Evolutionary conservation across 2,888 invertebrate species (phyloP).

Genomic region (Allacma fusca): DNA sequence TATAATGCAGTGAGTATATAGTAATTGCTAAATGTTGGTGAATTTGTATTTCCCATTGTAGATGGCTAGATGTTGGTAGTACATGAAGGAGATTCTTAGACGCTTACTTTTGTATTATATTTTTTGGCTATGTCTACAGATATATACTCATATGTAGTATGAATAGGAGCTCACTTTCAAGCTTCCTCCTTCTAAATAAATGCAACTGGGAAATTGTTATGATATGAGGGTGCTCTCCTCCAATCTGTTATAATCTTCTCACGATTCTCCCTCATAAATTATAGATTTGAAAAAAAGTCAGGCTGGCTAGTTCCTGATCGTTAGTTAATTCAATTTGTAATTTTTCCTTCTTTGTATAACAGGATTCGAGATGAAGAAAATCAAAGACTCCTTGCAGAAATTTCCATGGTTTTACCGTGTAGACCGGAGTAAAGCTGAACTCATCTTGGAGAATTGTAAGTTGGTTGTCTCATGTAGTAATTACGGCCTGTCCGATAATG

Average conservation of each 20-base stretch:
- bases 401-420: constrained; percentile 61
- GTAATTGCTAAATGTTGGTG: too few species aligned
- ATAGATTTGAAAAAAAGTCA: too few species aligned
- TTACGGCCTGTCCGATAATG: too few species aligned
- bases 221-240: background rate
- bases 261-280: background rate
- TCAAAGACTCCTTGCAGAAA: constrained; percentile 59
- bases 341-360: constrained; percentile 25
- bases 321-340: background rate
- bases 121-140: too few species aligned
- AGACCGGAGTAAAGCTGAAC: constrained; percentile 59
- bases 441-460: constrained; percentile 61
- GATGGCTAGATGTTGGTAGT: too few species aligned
- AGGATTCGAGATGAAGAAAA: constrained; percentile 58
- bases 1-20: too few species aligned
- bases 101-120: too few species aligned
- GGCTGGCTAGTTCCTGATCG: background rate
- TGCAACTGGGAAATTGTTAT: background rate
- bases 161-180: too few species aligned
- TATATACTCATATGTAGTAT: too few species aligned
- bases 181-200: background rate
- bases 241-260: constrained; percentile 4
- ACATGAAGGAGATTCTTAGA: too few species aligned
- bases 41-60: too few species aligned
- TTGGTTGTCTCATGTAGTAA: too few species aligned